phyloP scores from a whole-genome alignment of 2,113 vertebrate genomes.

The Saccopteryx leptura region DNA sequence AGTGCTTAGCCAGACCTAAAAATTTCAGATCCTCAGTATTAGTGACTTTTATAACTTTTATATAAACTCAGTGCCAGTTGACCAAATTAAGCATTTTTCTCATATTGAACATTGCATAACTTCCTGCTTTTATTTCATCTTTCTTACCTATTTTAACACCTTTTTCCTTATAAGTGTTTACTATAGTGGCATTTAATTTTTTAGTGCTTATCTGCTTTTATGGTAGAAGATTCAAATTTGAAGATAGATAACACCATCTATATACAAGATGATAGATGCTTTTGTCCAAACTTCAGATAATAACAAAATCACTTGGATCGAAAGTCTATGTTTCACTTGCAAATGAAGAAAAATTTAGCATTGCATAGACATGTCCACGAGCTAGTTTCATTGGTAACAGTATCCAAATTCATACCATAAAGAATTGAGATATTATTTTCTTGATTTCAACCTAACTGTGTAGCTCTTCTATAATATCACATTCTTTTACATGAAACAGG shows the following conservation, averaged over 20 bases:
- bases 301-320: constrained; percentile 9
- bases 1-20: neutral
- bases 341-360: neutral
- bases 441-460: neutral
- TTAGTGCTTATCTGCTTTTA: constrained; percentile 38
- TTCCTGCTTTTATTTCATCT: constrained; percentile 31
- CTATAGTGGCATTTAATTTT: constrained; percentile 26
- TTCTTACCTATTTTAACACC: neutral
- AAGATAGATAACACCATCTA: constrained; percentile 12
- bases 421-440: constrained; percentile 13
- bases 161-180: constrained; percentile 42
- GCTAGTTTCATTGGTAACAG: constrained; percentile 8
- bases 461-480: neutral
- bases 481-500: neutral
- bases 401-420: constrained; percentile 18
- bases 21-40: neutral
- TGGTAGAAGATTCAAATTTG: neutral
- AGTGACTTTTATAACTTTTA: neutral
- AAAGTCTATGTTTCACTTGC: constrained; percentile 1
- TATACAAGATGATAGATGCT: constrained; percentile 19
- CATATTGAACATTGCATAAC: neutral
- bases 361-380: neutral
- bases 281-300: constrained; percentile 12
- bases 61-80: neutral
- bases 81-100: constrained; percentile 22